Conservation (phyloP, 2,888 invertebrate genomes). For the Odontomyia ornata region DNA sequence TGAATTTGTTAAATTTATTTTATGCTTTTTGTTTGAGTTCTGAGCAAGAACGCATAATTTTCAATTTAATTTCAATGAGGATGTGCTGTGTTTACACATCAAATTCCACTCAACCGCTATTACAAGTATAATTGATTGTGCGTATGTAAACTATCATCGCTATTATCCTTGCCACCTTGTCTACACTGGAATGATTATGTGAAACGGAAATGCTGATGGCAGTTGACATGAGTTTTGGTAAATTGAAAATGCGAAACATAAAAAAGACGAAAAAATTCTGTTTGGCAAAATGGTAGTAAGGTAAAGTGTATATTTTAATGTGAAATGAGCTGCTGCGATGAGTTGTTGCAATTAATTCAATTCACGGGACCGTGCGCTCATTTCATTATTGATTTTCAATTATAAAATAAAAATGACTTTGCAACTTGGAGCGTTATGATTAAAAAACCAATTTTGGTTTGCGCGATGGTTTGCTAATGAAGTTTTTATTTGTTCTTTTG, state of each 20-base stretch:
- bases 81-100: slow-evolving; percentile 3
- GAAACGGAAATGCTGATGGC: background rate
- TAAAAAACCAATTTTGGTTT: background rate
- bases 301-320: background rate
- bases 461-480: background rate
- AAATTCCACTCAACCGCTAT: background rate
- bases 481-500: too few species aligned
- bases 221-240: background rate
- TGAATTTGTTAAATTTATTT: slow-evolving; percentile 10
- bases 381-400: slow-evolving; percentile 39
- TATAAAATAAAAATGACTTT: slow-evolving; percentile 33
- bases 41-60: background rate
- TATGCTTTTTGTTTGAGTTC: background rate
- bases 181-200: background rate
- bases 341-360: slow-evolving; percentile 19
- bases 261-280: background rate
- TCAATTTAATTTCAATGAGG: slow-evolving; percentile 7
- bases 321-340: slow-evolving; percentile 15
- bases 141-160: slow-evolving; percentile 1
- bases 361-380: background rate
- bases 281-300: background rate
- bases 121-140: slow-evolving; percentile 8
- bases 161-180: background rate
- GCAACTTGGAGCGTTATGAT: background rate
- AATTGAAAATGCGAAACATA: background rate